Evolutionary conservation across 1,140 invertebrate species (phyloP), one percentile per base, ranked within the genome.

Genomic region (Alviniconcha marisindica): DNA sequence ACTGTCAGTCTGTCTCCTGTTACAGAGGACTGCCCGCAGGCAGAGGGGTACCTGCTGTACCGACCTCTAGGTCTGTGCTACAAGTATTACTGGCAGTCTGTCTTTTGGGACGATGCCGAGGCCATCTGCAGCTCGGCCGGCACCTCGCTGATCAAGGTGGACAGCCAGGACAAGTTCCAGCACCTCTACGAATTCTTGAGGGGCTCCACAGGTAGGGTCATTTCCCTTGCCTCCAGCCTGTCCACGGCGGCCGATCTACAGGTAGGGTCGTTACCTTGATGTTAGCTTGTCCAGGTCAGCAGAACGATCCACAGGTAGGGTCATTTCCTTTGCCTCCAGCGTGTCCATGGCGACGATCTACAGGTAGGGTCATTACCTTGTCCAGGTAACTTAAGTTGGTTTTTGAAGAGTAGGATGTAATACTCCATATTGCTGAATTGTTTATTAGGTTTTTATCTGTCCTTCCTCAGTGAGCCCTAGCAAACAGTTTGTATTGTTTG

Each of bases 161-260:
- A 80, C 12, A 60, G 14, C n/a, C 15, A 15, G 14, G 60, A 36
- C 56, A 69, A 15, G 56, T 80, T 60, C 28, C 15, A 10, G 1
- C 78, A 80, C 40, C n/a, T 80, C 0, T 80, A 80, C 56, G 21
- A 40, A 10, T 80, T 80, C 40, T 60, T 80, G 36, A 33, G 78
- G 33, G 56, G 56, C 10, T 80, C 78, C 56, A 42, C 33, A n/a
- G 78, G 78, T 80, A 28, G 5, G 44, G 5, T n/a, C n/a, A n/a
- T n/a, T n/a, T n/a, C n/a, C n/a, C n/a, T n/a, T n/a, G n/a, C n/a
- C n/a, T n/a, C n/a, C n/a, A n/a, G n/a, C n/a, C n/a, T n/a, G n/a
- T n/a, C n/a, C 51, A 54, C 24, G 24, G 51, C 24, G 10, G 51
- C 51, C 10, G 51, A 24, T 12, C 51, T 12, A 12, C 12, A 12